Conservation (phyloP, 2,797 vertebrate species). For the Micropoecilia bifurca region DNA sequence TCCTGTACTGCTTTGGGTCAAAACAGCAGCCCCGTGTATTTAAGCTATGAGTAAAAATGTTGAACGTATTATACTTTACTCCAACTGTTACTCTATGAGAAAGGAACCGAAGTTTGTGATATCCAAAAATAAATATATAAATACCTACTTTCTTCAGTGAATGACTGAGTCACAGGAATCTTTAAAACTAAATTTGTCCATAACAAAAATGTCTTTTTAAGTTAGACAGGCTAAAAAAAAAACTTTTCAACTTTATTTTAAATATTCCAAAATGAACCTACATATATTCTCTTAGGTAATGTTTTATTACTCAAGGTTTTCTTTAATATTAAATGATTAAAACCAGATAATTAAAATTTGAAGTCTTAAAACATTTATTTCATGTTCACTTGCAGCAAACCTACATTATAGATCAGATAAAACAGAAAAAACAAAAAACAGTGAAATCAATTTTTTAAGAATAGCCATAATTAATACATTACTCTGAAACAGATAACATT, state of each 20-base stretch:
- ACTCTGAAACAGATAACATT: slow-evolving; percentile 10
- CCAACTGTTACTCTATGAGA: not conserved
- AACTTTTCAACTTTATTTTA: not conserved
- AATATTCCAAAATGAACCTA: not conserved
- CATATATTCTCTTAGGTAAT: not conserved
- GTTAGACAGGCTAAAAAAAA: not conserved
- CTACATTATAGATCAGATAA: slow-evolving; percentile 46
- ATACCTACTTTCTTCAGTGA: not conserved
- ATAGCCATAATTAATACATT: slow-evolving; percentile 3
- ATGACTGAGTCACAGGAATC: not conserved
- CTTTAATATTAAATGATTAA: not conserved
- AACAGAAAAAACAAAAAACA: slow-evolving; percentile 14
- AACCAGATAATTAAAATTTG: not conserved
- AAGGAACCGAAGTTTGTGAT: not conserved
- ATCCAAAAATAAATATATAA: not conserved
- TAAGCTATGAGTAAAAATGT: not conserved
- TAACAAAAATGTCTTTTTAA: not conserved
- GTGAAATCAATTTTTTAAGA: slow-evolving; percentile 25
- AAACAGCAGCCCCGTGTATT: not conserved
- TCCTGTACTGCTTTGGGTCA: not conserved
- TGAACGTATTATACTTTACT: not conserved
- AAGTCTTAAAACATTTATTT: slow-evolving; percentile 63
- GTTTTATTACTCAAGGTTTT: not conserved
- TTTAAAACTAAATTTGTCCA: not conserved
- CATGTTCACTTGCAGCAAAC: slow-evolving; percentile 15